A percentile compares a stretch with the other conserved stretches of the same genome.
Conservation (phyloP, 2,113 vertebrate species). For the Macroglossus sobrinus region DNA sequence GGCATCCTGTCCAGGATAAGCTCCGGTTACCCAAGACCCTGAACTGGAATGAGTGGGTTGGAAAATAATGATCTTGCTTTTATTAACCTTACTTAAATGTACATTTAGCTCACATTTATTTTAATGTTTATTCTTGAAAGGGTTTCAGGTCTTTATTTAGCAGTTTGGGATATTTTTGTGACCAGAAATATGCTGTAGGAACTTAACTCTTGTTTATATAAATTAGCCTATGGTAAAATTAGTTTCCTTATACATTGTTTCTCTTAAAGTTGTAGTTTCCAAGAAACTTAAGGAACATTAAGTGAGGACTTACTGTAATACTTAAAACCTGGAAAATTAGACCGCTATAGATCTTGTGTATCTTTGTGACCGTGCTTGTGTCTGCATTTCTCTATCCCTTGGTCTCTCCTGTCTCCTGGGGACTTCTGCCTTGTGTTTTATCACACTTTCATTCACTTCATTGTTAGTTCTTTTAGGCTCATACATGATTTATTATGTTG, state of each 20-base stretch:
- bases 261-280: not conserved
- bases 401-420: not conserved
- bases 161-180: not conserved
- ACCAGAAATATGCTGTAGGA: not conserved
- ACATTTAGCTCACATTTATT: not conserved
- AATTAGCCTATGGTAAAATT: not conserved
- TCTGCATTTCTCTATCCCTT: not conserved
- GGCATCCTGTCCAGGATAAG: not conserved
- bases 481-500: not conserved
- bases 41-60: not conserved
- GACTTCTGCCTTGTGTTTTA: not conserved
- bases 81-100: not conserved
- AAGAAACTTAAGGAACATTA: not conserved
- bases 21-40: not conserved
- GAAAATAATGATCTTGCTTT: not conserved
- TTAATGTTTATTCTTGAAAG: not conserved
- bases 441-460: not conserved
- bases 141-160: not conserved
- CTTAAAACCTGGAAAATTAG: not conserved
- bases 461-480: not conserved
- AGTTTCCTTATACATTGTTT: not conserved
- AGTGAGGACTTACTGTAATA: no score
- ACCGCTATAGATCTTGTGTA: not conserved
- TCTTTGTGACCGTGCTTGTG: not conserved
- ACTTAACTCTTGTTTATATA: not conserved